Conservation (phyloP, 2,113 vertebrate species). For the Cyprinodon tularosa region DNA sequence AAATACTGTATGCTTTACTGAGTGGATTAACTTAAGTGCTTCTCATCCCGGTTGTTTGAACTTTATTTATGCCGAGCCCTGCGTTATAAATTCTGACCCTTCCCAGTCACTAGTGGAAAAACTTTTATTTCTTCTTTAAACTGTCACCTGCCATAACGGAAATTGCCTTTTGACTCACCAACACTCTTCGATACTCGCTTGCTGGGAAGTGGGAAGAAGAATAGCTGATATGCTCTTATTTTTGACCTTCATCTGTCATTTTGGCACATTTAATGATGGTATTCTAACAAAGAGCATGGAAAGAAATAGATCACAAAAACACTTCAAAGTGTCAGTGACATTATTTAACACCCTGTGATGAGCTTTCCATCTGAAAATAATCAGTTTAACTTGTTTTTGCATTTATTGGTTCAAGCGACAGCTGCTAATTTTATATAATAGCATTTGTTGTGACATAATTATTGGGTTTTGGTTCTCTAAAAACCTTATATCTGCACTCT, state of each 20-base stretch:
- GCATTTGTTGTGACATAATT: too few species aligned
- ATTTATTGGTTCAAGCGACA: too few species aligned
- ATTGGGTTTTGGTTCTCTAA: too few species aligned
- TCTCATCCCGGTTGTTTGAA: conserved; percentile 55
- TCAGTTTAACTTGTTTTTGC: too few species aligned
- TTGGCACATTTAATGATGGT: conserved; percentile 35
- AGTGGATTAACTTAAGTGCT: conserved; percentile 74
- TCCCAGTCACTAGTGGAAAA: conserved; percentile 81
- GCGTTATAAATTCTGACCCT: conserved; percentile 82
- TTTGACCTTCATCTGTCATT: conserved; percentile 52
- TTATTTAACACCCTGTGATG: conserved; percentile 21
- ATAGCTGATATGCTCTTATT: conserved; percentile 51
- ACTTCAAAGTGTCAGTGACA: conserved; percentile 7
- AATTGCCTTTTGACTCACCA: conserved; percentile 66
- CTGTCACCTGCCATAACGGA: conserved; percentile 69
- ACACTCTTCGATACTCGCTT: conserved; percentile 51
- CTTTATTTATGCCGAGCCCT: conserved; percentile 82
- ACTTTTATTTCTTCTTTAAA: conserved; percentile 66
- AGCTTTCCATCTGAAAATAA: background rate
- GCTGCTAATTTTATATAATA: too few species aligned
- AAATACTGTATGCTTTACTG: conserved; percentile 78
- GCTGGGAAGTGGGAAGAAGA: conserved; percentile 45
- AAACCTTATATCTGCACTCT: too few species aligned
- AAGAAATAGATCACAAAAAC: conserved; percentile 14
- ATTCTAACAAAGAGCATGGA: conserved; percentile 29